phyloP scores from a whole-genome alignment of 2,888 invertebrate species.

The Cataglyphis altisquamis region DNA sequence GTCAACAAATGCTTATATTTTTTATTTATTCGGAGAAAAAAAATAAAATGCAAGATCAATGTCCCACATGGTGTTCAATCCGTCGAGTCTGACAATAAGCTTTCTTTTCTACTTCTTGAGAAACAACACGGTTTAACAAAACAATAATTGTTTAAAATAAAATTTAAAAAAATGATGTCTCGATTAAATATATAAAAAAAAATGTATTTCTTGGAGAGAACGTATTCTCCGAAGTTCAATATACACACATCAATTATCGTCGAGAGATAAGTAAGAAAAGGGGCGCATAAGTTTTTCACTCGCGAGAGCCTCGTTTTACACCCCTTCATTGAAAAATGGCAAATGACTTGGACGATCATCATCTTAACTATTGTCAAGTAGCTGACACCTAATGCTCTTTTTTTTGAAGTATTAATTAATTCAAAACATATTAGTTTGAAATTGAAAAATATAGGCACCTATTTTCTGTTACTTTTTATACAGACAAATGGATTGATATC shows the following conservation, averaged over 20 bases:
- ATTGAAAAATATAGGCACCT: constrained; percentile 1
- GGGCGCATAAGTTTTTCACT: constrained; percentile 4
- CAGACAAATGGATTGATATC: not conserved
- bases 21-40: not conserved
- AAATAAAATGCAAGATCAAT: not conserved
- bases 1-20: constrained; percentile 21
- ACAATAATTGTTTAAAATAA: constrained; percentile 2
- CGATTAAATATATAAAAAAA: not conserved
- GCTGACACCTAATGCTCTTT: not conserved
- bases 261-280: constrained; percentile 23
- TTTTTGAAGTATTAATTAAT: not conserved
- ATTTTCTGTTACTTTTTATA: not conserved
- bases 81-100: not conserved
- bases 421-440: not conserved
- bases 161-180: not conserved
- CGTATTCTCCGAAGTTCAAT: not conserved
- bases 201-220: not conserved
- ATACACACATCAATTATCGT: not conserved
- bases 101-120: not conserved
- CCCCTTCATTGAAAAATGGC: not conserved
- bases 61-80: not conserved
- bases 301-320: constrained; percentile 15
- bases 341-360: constrained; percentile 11
- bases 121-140: not conserved
- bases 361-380: constrained; percentile 8